phyloP scores from a whole-genome alignment of 2,797 vertebrate genomes.

The Etheostoma perlongum region DNA sequence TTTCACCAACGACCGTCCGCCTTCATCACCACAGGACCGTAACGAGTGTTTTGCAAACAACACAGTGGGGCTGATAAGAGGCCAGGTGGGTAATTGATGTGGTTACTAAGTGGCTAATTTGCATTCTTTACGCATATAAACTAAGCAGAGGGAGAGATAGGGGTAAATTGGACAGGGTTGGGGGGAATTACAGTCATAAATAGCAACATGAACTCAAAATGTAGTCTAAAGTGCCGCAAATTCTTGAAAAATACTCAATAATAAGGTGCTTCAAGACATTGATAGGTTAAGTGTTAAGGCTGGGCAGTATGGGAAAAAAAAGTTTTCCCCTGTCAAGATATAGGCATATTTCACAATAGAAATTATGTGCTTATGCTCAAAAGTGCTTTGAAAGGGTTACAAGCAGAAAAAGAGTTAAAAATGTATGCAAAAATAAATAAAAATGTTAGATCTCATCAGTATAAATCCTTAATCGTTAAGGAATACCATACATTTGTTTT shows the following conservation, averaged over 20 bases:
- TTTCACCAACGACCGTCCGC: conserved; percentile 87
- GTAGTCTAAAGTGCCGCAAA: conserved; percentile 83
- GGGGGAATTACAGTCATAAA: conserved; percentile 65
- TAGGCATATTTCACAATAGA: neutral
- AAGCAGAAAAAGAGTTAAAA: neutral
- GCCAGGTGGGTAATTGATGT: conserved; percentile 99
- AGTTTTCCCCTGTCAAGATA: neutral
- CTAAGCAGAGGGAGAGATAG: conserved; percentile 78
- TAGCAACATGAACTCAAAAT: conserved; percentile 59
- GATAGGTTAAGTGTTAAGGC: neutral
- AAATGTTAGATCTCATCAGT: no score
- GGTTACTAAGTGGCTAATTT: conserved; percentile 99
- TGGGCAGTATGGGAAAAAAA: neutral
- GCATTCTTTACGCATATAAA: conserved; percentile 92
- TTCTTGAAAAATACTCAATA: conserved; percentile 87
- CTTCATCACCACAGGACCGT: conserved; percentile 92
- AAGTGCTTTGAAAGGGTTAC: neutral
- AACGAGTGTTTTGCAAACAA: conserved; percentile 96
- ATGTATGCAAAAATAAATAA: no score
- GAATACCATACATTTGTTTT: neutral
- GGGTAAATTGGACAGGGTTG: conserved; percentile 64
- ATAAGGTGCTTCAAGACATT: conserved; percentile 88
- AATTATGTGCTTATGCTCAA: neutral
- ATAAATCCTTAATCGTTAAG: neutral
- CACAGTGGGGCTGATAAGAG: conserved; percentile 95